A percentile compares a stretch with the other conserved stretches of the same genome.
Conservation (phyloP, 2,113 vertebrate species). For the Aphyosemion australe region DNA sequence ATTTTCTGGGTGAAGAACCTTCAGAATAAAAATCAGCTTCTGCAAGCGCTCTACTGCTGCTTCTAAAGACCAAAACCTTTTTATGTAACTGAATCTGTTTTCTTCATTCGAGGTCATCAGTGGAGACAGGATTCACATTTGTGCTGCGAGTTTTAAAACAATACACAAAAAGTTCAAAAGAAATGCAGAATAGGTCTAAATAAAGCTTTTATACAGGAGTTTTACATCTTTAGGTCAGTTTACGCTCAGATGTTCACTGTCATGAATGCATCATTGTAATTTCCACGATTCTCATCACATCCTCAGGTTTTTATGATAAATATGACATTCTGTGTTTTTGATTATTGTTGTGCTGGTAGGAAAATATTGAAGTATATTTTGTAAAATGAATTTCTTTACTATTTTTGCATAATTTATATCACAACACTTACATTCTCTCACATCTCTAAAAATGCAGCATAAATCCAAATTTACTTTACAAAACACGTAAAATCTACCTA, state of each 20-base stretch:
- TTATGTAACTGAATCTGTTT: too few relatives aligned
- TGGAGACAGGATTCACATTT: background rate
- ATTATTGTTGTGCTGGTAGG: background rate
- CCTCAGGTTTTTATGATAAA: too few relatives aligned
- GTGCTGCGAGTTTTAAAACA: background rate
- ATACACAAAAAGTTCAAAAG: background rate
- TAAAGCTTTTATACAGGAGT: background rate
- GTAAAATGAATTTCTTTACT: slow-evolving; percentile 1
- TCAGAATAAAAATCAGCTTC: too few relatives aligned
- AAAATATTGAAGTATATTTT: background rate
- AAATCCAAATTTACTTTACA: background rate
- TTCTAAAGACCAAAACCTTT: too few relatives aligned
- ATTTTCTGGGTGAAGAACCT: too few relatives aligned
- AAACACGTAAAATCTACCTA: background rate
- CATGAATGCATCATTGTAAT: background rate
- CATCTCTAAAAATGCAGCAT: background rate
- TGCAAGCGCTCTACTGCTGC: too few relatives aligned
- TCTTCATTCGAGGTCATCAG: too few relatives aligned
- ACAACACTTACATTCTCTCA: background rate
- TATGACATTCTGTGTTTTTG: background rate
- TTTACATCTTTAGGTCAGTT: background rate
- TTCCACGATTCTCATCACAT: background rate
- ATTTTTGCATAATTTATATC: background rate
- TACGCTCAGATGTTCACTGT: background rate
- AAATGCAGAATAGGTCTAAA: background rate